A percentile compares a stretch with the other conserved stretches of the same genome.
Evolutionary conservation across 2,888 invertebrate species (phyloP).

Genomic region (Drosophila quinaria): DNA sequence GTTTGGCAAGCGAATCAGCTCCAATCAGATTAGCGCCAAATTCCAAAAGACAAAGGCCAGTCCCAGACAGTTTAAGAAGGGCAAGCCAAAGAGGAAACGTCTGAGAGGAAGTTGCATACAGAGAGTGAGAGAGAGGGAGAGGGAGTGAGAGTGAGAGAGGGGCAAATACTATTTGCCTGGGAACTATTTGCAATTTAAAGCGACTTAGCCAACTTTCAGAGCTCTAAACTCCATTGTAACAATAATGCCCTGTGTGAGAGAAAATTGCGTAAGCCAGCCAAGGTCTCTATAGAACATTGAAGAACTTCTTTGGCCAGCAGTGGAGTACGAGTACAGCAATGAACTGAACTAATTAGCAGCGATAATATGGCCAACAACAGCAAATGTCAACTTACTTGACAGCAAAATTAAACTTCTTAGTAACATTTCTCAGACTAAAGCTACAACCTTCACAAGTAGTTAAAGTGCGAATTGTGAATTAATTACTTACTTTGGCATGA

Average conservation of each 20-base stretch:
- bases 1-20: slow-evolving; percentile 23
- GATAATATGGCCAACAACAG: slow-evolving; percentile 11
- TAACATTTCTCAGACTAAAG: background rate
- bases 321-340: background rate
- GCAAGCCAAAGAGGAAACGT: background rate
- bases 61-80: background rate
- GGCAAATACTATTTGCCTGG: slow-evolving; percentile 32
- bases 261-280: slow-evolving; percentile 67
- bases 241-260: slow-evolving; percentile 48
- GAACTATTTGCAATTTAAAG: slow-evolving; percentile 64
- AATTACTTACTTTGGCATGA: background rate
- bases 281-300: slow-evolving; percentile 27
- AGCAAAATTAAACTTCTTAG: background rate
- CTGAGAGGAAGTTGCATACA: background rate
- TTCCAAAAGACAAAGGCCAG: slow-evolving; percentile 51
- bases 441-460: background rate
- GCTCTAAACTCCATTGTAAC: slow-evolving; percentile 21
- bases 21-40: slow-evolving; percentile 56
- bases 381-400: slow-evolving; percentile 12
- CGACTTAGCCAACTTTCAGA: slow-evolving; percentile 47
- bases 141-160: background rate
- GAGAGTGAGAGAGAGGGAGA: background rate
- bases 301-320: slow-evolving; percentile 7
- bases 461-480: background rate
- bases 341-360: slow-evolving; percentile 10